A percentile compares a stretch with the other conserved stretches of the same genome.
phyloP scores from a whole-genome alignment of 2,113 vertebrate species.

The Pontoporia blainvillei region DNA sequence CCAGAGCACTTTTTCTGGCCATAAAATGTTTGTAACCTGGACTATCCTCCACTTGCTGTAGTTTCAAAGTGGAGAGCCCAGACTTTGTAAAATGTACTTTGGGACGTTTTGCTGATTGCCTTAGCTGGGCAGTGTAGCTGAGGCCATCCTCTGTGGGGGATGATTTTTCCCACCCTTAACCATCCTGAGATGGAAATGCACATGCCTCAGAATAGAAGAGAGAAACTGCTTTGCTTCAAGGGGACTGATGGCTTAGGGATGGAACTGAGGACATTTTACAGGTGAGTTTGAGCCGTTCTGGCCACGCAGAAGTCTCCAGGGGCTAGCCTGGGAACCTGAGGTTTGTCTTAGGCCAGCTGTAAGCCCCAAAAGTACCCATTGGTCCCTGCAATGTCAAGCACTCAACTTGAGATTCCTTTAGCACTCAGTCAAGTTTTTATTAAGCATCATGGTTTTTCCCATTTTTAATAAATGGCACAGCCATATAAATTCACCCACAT shows the following conservation, averaged over 20 bases:
- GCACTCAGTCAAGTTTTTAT: neutral
- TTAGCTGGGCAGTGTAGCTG: neutral
- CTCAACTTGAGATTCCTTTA: neutral
- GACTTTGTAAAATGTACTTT: neutral
- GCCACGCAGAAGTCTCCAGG: neutral
- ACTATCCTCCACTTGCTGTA: neutral
- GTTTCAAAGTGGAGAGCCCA: neutral
- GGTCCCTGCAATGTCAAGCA: neutral
- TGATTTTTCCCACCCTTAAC: neutral
- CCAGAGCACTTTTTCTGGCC: neutral
- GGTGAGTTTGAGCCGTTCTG: neutral
- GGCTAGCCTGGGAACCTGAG: neutral
- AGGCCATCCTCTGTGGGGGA: neutral
- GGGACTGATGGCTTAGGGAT: neutral
- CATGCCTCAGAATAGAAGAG: neutral
- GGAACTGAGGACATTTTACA: neutral
- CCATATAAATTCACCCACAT: neutral
- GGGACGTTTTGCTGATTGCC: neutral
- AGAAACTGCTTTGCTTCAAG: neutral
- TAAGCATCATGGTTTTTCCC: neutral
- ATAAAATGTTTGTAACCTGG: neutral
- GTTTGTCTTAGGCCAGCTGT: neutral
- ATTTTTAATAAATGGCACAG: neutral
- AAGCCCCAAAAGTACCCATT: neutral
- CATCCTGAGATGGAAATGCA: neutral